Base-by-base conservation (phyloP, 2,888 invertebrate species). In the Andrena fulva region DNA sequence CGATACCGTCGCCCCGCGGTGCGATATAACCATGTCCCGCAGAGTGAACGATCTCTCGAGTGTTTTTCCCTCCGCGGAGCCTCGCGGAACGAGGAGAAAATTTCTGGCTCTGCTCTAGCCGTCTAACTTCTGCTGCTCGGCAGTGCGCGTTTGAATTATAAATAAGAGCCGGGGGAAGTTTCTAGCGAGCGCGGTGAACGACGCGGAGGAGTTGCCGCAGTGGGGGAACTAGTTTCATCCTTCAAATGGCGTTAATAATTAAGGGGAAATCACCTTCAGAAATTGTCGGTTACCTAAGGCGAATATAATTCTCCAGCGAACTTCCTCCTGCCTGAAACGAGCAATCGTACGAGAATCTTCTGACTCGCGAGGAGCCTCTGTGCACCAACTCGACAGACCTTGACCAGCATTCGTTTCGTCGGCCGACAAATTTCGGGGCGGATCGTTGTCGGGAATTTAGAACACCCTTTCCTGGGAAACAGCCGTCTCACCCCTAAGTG, bases 1-100 rank as follows among this genome's bases (percentile, higher is more conserved):
- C 52, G 62, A 62, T 71, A 64, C 33, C 56, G 42, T 56, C 20
- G 63, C 24, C 35, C 7, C 24, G 24, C 7, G 48, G 54, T 64
- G 42, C 20, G 60, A 74, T 42, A 8, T 62, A 56, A 66, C 73
- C 64, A 35, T 27, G 73, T 7, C 52, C 54, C 52, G 35, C 54
- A 12, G 8, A 16, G 56, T 3, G 20, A 20, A 56, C 7, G 20
- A 12, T 56, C 73, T 56, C 73, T 31, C 35, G 42, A 56, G 66
- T 66, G 73, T 73, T 66, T 42, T 42, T 42, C 42, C 42, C 42
- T 5, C 42, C 42, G 1, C 16, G 12, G 4, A 16, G 42, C 42
- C 4, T 4, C 12, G 42, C 42, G 12, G 42, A 4, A 3, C 12
- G 42, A 4, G 42, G 16, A 16, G 42, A 42, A 42, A 42, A 16